Base-by-base conservation (phyloP, 2,113 vertebrate species). In the Nestor notabilis region DNA sequence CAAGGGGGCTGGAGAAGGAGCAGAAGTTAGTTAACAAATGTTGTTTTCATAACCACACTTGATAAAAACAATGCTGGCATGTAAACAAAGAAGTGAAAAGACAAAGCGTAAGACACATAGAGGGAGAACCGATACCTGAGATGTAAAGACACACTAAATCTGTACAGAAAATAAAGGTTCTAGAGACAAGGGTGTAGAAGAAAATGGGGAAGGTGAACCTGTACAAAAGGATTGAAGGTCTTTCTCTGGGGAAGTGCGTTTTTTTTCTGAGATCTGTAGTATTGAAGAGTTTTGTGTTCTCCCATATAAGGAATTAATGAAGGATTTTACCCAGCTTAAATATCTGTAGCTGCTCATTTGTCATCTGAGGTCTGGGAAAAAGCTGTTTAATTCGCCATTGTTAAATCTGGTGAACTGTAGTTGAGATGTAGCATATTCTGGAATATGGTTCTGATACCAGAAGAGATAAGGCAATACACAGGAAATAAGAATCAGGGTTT, bases 341-440 rank as follows among this genome's bases (percentile, higher is more conserved):
- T 90, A 75, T 78, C 55, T 66, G 35, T 92, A 89, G 68, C 80
- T 86, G 44, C 16, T 82, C 33, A 63, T 95, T 93, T 92, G 68
- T 83, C 81, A 96, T 66, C 52, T 96, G 94, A 97, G 97, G 86
- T 93, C 63, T 96, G 93, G 92, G 84, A 43, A 97, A 94, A 94
- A 93, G 87, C 93, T 95, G 89, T 94, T 97, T 87, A 87, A 94
- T 85, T 92, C 76, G 37, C 58, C 16, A 7, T 79, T 93, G 49
- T 71, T 93, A 69, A 79, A 46, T 64, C 31, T 92, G 87, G 29
- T 93, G 46, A 89, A 20, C 58, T 86, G 16, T 37, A 91, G 47
- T 83, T 31, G 56, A 88, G 53, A 81, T 65, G 55, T 83, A 90
- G n/a, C 5, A 1, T 79, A 53, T 72, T 87, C 52, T 94, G 81